phyloP scores from a whole-genome alignment of 2,113 vertebrate genomes.

The Sander vitreus region DNA sequence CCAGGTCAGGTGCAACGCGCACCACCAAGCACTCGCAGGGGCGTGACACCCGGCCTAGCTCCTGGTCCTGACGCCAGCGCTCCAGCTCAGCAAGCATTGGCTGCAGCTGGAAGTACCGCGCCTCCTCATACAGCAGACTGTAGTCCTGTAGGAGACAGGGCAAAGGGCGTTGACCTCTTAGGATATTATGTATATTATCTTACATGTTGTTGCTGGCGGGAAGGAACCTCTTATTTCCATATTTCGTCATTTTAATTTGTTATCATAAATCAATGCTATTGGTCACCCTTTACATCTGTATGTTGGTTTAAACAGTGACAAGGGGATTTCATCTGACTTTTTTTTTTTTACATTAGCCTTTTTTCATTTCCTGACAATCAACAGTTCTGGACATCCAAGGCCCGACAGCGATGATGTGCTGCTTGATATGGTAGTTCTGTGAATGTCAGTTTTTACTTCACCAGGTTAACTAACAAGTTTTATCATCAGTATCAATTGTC shows the following conservation, averaged over 20 bases:
- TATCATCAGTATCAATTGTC: not conserved
- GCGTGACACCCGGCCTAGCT: conserved; percentile 90
- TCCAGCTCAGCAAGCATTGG: conserved; percentile 97
- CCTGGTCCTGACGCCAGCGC: conserved; percentile 96
- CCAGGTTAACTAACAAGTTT: not conserved
- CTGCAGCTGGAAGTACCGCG: conserved; percentile 97
- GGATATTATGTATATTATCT: not conserved
- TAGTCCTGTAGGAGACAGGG: conserved; percentile 87
- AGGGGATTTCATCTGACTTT: too few relatives aligned
- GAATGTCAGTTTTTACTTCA: not conserved
- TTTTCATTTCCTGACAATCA: too few relatives aligned
- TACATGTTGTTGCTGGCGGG: too few relatives aligned
- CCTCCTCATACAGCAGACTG: conserved; percentile 97
- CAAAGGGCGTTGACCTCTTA: not conserved
- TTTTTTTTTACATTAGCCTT: too few relatives aligned
- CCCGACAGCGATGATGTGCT: not conserved
- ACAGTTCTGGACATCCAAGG: too few relatives aligned
- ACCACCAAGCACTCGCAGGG: conserved; percentile 98
- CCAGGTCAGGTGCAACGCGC: conserved; percentile 95
- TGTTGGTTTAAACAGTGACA: too few relatives aligned
- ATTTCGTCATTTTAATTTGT: too few relatives aligned
- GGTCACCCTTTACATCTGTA: too few relatives aligned
- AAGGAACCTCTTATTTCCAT: too few relatives aligned
- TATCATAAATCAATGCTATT: too few relatives aligned
- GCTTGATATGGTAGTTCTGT: not conserved